Evolutionary conservation across 23 tunicate species (phyloP), one percentile per base, ranked within the genome.

Genomic region (Phallusia fumigata): DNA sequence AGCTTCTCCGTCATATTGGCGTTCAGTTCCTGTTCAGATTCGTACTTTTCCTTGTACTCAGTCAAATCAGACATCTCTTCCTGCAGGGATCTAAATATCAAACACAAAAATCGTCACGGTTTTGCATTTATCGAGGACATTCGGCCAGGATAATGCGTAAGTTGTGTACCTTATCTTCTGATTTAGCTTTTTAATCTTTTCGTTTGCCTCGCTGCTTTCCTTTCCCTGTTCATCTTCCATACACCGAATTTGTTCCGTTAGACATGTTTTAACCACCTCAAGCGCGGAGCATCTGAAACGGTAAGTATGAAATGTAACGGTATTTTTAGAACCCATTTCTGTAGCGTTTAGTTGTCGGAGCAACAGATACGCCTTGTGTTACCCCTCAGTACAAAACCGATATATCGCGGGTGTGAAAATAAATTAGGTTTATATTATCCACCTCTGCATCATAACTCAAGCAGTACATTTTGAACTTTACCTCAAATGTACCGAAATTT

Each of bases 261-360:
- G 74, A 47, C 88, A 80, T 74, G 85, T 85, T 76, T 84, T 89
- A 65, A 89, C 65, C 80, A 79, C 85, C 36, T 89, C 94, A 31
- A 89, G 74, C 3, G 72, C 88, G 15, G 83, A 31, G 75, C 94
- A 84, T 31, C 94, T 89, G 47, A 3, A 40, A 40, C 10, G 47
- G 47, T 40, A 40, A n/a, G n/a, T n/a, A n/a, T n/a, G n/a, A n/a
- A n/a, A n/a, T n/a, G n/a, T n/a, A n/a, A n/a, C n/a, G n/a, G n/a
- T n/a, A n/a, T n/a, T n/a, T n/a, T n/a, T n/a, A n/a, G n/a, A n/a
- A n/a, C n/a, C n/a, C n/a, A n/a, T n/a, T n/a, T n/a, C n/a, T n/a
- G n/a, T n/a, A n/a, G n/a, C n/a, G n/a, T n/a, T n/a, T n/a, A n/a
- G n/a, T n/a, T n/a, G n/a, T n/a, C n/a, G n/a, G n/a, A n/a, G n/a